Conservation (phyloP, 2,888 invertebrate species). For the Abscondita cerata region DNA sequence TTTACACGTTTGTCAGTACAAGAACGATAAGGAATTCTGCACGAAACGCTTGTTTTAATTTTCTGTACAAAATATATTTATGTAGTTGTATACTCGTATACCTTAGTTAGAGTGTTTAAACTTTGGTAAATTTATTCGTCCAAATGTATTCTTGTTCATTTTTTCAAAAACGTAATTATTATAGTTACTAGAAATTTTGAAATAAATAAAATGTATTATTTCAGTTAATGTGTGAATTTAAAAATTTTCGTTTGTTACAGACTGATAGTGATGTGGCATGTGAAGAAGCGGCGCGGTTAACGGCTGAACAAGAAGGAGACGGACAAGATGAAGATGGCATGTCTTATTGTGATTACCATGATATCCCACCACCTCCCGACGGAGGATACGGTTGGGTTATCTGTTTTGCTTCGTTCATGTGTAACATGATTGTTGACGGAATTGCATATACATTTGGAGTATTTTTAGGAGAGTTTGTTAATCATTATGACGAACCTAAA, state of each 20-base stretch:
- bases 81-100: too few species aligned
- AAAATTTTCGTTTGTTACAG: conserved; percentile 69
- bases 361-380: conserved; percentile 86
- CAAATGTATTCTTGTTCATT: too few species aligned
- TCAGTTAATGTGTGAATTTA: too few species aligned
- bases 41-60: too few species aligned
- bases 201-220: too few species aligned
- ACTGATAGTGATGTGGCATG: conserved; percentile 88
- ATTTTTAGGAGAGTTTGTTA: conserved; percentile 81
- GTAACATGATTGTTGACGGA: conserved; percentile 97
- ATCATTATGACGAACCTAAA: conserved; percentile 83
- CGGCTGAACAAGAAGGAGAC: conserved; percentile 67
- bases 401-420: conserved; percentile 95
- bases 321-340: conserved; percentile 65
- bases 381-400: conserved; percentile 95
- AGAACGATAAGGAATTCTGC: too few species aligned
- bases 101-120: too few species aligned
- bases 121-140: too few species aligned
- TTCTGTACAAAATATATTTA: too few species aligned
- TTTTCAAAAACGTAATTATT: too few species aligned
- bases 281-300: conserved; percentile 82
- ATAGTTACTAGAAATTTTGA: too few species aligned
- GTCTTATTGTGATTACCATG: conserved; percentile 74
- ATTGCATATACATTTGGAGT: conserved; percentile 99
- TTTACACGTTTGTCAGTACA: too few species aligned